These are phyloP conservation scores for Falco novaeseelandiae DNA, from an alignment of 2,797 vertebrate genomes.

Conservation along the genomic window DNA sequence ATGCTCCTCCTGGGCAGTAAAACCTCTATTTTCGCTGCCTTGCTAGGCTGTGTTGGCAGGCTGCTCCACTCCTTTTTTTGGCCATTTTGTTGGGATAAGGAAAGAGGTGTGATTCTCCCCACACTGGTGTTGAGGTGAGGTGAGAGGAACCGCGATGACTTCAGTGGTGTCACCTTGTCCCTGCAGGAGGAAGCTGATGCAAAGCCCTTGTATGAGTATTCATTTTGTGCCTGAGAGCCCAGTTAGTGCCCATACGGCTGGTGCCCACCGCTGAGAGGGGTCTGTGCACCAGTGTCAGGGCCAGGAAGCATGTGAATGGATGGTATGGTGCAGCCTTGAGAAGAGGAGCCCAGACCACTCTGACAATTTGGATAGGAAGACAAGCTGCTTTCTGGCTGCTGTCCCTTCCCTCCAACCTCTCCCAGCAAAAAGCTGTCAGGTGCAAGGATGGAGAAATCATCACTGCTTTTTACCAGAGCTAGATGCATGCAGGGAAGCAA, in stretches of 20 bases:
- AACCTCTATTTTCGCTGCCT: neutral
- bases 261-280: neutral
- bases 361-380: neutral
- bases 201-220: neutral
- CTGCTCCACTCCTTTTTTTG: neutral
- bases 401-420: neutral
- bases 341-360: neutral
- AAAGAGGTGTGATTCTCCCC: neutral
- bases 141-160: neutral
- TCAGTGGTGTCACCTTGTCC: neutral
- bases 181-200: neutral
- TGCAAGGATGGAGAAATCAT: neutral
- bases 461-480: neutral
- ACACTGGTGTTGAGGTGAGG: neutral
- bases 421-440: neutral
- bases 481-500: neutral
- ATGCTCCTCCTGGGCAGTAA: neutral
- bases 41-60: neutral
- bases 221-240: neutral
- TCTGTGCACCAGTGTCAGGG: neutral
- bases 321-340: neutral
- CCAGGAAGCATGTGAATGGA: neutral
- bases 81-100: neutral
- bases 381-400: neutral
- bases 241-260: rapidly evolving